Evolutionary conservation across 2,113 vertebrate genomes (phyloP).

Genomic region (Oncorhynchus keta): DNA sequence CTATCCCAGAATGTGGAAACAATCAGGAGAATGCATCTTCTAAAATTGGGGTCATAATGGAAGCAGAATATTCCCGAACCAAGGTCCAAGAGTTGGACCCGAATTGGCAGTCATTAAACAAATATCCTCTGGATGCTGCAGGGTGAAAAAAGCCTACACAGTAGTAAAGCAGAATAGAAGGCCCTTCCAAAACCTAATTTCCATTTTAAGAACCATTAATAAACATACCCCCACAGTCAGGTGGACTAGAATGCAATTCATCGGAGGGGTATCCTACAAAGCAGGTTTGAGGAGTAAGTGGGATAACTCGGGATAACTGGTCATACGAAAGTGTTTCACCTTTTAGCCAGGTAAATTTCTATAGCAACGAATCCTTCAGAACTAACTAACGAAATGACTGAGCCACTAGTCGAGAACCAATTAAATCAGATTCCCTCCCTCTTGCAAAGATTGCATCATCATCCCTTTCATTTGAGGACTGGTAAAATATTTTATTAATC

Average conservation of each 20-base stretch:
- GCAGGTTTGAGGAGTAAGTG: too few relatives aligned
- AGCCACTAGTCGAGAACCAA: too few relatives aligned
- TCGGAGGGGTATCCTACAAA: too few relatives aligned
- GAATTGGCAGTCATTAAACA: not conserved
- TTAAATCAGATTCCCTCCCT: too few relatives aligned
- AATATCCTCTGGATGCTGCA: not conserved
- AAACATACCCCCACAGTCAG: not conserved
- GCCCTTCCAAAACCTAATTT: not conserved
- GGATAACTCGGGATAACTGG: too few relatives aligned
- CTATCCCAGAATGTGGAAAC: not conserved
- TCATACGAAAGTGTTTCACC: too few relatives aligned
- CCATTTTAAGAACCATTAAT: not conserved
- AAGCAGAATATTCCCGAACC: conserved; percentile 10
- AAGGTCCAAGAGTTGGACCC: not conserved
- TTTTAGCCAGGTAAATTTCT: too few relatives aligned
- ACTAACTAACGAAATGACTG: too few relatives aligned
- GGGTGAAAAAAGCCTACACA: not conserved
- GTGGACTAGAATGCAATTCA: not conserved
- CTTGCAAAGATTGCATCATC: too few relatives aligned
- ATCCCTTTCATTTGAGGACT: too few relatives aligned
- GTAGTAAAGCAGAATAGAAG: not conserved
- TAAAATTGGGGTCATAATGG: conserved; percentile 20
- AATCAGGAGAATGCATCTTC: conserved; percentile 5
- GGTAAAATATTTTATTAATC: too few relatives aligned
- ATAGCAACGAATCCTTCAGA: too few relatives aligned